Evolutionary conservation across 2,888 invertebrate genomes (phyloP).

Genomic region (Epiblema foenella): DNA sequence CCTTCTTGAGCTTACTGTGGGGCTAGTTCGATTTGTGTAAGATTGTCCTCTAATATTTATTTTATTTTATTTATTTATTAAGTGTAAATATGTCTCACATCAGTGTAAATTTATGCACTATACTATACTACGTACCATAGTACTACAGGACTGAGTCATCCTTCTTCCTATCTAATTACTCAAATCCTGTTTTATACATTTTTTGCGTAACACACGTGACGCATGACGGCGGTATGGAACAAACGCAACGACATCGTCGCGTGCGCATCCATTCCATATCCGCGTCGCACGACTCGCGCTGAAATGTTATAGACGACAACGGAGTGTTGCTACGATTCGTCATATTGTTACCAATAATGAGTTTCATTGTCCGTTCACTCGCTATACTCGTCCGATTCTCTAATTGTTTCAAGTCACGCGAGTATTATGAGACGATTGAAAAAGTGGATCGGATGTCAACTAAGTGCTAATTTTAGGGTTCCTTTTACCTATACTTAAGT

Average conservation of each 20-base stretch:
- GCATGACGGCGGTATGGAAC: slow-evolving; percentile 8
- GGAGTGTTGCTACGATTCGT: not conserved
- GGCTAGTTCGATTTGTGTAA: no score
- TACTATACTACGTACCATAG: no score
- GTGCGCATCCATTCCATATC: slow-evolving; percentile 19
- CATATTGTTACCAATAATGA: not conserved
- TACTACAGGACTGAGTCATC: not conserved
- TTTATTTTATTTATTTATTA: no score
- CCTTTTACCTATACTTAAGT: no score
- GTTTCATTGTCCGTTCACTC: slow-evolving; percentile 18
- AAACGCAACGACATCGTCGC: slow-evolving; percentile 17
- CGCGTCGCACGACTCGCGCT: not conserved
- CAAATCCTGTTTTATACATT: not conserved
- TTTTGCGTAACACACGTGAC: slow-evolving; percentile 19
- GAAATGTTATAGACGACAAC: not conserved
- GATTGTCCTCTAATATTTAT: no score
- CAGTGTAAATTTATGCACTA: no score
- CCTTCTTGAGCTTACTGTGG: no score
- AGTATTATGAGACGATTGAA: not conserved
- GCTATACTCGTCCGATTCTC: slow-evolving; percentile 1
- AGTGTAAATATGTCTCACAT: no score
- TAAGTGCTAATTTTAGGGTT: no score
- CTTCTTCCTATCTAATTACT: not conserved
- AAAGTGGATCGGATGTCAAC: slow-evolving; percentile 2
- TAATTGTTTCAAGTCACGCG: slow-evolving; percentile 19